phyloP scores from a whole-genome alignment of 1,140 invertebrate genomes.

The Paralvinella palmiformis region DNA sequence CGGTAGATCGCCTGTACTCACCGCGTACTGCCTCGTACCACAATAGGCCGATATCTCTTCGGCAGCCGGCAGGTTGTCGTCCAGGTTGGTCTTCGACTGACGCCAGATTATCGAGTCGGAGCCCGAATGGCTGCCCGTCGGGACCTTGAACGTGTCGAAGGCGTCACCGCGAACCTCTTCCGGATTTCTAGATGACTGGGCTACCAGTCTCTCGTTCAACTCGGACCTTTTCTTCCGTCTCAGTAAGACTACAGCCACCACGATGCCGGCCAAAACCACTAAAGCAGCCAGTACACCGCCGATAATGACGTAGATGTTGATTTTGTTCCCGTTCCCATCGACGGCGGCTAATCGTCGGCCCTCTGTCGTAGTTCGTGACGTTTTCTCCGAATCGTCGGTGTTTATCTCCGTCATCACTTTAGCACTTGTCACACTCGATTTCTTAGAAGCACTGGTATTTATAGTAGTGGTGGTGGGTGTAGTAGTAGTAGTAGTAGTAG shows the following conservation, averaged over 20 bases:
- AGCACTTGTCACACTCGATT: too few relatives aligned
- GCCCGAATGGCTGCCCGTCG: background rate
- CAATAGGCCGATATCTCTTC: too few relatives aligned
- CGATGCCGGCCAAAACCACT: background rate
- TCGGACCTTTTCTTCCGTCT: background rate
- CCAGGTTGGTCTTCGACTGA: background rate
- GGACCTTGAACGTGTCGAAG: conserved; percentile 9
- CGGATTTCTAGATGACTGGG: background rate
- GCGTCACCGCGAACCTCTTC: background rate
- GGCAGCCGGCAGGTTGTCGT: too few relatives aligned
- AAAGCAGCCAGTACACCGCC: background rate
- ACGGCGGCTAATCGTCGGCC: too few relatives aligned
- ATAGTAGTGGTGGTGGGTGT: background rate
- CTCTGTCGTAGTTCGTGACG: background rate
- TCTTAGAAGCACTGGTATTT: background rate
- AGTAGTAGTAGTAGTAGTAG: background rate
- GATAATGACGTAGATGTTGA: background rate
- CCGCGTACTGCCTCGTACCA: too few relatives aligned
- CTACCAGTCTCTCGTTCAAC: background rate
- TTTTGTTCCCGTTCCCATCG: background rate
- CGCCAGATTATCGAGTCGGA: background rate
- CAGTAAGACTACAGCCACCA: background rate
- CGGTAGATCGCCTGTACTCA: too few relatives aligned
- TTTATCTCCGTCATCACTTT: background rate
- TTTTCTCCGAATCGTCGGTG: background rate